These are phyloP conservation scores for Drosophila sordidapex DNA, from an alignment of 2,888 invertebrate species.

Conservation along the genomic window DNA sequence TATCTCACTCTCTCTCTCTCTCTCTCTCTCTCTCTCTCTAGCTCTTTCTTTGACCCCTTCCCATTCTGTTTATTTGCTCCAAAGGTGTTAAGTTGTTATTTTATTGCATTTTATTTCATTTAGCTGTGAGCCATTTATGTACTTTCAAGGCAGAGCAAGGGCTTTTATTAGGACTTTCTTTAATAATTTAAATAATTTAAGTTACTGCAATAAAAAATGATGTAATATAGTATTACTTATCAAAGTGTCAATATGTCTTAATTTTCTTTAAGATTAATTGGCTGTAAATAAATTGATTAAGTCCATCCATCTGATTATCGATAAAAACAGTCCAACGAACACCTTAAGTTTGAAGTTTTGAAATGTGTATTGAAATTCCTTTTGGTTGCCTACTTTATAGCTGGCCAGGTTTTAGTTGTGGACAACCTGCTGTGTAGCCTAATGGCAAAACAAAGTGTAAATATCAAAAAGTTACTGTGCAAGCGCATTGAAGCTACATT, in stretches of 20 bases:
- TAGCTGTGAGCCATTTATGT: conserved; percentile 57
- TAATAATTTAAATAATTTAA: conserved; percentile 4
- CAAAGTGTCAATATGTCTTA: background rate
- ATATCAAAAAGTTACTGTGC: too few relatives aligned
- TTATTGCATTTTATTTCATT: conserved; percentile 77
- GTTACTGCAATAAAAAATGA: background rate
- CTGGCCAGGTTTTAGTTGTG: too few relatives aligned
- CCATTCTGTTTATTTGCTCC: conserved; percentile 50
- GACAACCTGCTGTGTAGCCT: too few relatives aligned
- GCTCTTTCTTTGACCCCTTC: conserved; percentile 13
- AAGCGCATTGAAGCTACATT: too few relatives aligned
- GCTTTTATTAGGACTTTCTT: conserved; percentile 52
- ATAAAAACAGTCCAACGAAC: too few relatives aligned
- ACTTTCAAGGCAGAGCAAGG: conserved; percentile 36
- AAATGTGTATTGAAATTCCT: too few relatives aligned
- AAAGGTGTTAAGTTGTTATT: conserved; percentile 78
- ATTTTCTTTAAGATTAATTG: background rate
- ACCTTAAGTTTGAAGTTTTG: too few relatives aligned
- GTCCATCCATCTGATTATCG: too few relatives aligned
- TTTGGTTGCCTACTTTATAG: too few relatives aligned
- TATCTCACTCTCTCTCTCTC: background rate
- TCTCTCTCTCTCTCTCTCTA: background rate
- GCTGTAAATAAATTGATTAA: too few relatives aligned
- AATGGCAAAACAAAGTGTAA: too few relatives aligned
- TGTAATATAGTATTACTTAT: background rate